These are phyloP conservation scores for Belgica antarctica DNA, from an alignment of 2,888 invertebrate genomes.

Conservation along the genomic window DNA sequence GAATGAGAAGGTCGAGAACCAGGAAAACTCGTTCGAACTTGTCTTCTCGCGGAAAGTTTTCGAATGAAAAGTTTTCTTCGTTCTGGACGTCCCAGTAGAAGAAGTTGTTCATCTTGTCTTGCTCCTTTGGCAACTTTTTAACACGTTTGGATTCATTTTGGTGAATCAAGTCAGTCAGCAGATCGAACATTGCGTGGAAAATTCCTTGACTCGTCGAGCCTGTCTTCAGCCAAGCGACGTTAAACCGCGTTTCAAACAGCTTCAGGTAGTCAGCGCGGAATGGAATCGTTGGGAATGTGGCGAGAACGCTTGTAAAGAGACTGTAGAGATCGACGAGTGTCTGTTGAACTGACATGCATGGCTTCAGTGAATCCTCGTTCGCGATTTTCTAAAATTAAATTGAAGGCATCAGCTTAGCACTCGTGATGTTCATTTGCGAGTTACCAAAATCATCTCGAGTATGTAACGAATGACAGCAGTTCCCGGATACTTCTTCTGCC, in stretches of 20 bases:
- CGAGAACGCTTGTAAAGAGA: neutral
- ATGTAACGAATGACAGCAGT: neutral
- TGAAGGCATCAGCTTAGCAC: neutral
- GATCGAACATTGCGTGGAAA: neutral
- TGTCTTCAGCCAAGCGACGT: neutral
- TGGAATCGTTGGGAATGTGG: neutral
- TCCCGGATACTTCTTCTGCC: neutral
- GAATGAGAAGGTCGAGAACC: slow-evolving; percentile 11
- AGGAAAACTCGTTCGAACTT: slow-evolving; percentile 13
- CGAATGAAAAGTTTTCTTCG: neutral
- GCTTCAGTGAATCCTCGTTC: neutral
- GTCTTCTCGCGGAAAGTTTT: neutral
- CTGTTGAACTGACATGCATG: neutral
- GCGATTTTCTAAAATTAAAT: neutral
- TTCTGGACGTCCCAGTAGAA: slow-evolving; percentile 17
- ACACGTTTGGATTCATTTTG: neutral
- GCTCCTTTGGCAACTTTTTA: neutral
- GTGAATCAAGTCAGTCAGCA: neutral
- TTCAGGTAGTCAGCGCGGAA: neutral
- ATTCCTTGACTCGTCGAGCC: neutral
- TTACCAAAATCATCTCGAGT: neutral
- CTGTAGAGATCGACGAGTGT: slow-evolving; percentile 3
- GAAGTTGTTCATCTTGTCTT: neutral
- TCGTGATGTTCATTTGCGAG: neutral
- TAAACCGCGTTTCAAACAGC: neutral